A percentile compares a stretch with the other conserved stretches of the same genome.
Conservation (phyloP, 2,113 vertebrate genomes). For the Budorcas taxicolor region DNA sequence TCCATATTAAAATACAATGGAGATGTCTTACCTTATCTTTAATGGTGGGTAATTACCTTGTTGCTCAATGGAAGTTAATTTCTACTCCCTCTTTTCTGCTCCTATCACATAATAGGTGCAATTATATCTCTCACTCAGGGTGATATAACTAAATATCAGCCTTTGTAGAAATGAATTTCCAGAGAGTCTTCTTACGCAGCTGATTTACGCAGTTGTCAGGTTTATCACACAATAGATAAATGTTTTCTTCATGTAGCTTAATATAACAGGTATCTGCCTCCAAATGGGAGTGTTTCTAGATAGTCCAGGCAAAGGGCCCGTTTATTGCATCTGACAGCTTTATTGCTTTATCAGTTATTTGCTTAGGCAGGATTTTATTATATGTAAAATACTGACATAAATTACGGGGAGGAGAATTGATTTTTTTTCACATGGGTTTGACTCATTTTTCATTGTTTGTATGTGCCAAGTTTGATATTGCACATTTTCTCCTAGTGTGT, state of each 20-base stretch:
- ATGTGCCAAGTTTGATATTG: conserved; percentile 50
- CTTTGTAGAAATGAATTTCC: conserved; percentile 62
- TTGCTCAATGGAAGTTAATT: conserved; percentile 73
- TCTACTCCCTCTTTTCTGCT: conserved; percentile 56
- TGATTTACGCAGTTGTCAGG: conserved; percentile 75
- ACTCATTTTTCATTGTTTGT: conserved; percentile 73
- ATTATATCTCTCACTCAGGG: conserved; percentile 73
- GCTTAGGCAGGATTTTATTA: conserved; percentile 79
- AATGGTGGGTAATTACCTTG: conserved; percentile 62
- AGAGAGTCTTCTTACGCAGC: conserved; percentile 68
- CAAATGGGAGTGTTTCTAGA: conserved; percentile 70
- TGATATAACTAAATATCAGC: conserved; percentile 79
- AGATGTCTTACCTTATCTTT: conserved; percentile 47
- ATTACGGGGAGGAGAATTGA: conserved; percentile 70
- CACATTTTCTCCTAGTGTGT: conserved; percentile 57
- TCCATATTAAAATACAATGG: conserved; percentile 20
- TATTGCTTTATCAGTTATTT: conserved; percentile 81
- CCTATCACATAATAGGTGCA: conserved; percentile 67
- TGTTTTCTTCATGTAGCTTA: conserved; percentile 76
- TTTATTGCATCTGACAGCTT: conserved; percentile 78
- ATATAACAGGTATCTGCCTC: conserved; percentile 76
- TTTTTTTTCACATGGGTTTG: conserved; percentile 59
- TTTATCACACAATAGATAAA: conserved; percentile 76
- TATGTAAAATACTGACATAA: conserved; percentile 81
- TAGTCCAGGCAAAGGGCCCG: conserved; percentile 66